Evolutionary conservation across 2,113 vertebrate species (phyloP).

Genomic region (Nesoenas mayeri): DNA sequence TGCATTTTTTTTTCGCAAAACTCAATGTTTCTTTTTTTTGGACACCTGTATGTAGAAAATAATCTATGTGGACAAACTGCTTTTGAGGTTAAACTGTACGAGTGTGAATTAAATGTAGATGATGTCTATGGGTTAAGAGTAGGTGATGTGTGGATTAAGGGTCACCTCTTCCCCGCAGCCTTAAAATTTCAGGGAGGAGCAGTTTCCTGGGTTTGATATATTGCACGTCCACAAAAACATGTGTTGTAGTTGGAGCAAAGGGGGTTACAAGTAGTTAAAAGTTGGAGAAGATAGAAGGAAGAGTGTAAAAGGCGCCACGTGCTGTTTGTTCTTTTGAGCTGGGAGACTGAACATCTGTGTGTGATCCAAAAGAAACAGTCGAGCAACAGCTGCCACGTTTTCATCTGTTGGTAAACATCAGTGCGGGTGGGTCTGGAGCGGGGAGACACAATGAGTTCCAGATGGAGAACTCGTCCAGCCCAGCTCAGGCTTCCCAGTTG

Average conservation of each 20-base stretch:
- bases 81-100: not conserved
- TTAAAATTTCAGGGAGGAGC: not conserved
- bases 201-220: not conserved
- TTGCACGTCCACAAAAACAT: not conserved
- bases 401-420: constrained; percentile 65
- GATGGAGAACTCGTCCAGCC: constrained; percentile 30
- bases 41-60: not conserved
- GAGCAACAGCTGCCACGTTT: constrained; percentile 55
- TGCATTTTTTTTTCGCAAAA: not conserved
- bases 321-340: not conserved
- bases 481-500: constrained; percentile 6
- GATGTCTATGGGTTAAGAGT: not conserved
- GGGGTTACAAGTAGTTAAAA: not conserved
- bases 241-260: not conserved
- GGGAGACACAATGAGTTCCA: constrained; percentile 42
- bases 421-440: constrained; percentile 21
- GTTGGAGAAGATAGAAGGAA: not conserved
- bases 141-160: not conserved
- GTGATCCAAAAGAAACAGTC: not conserved
- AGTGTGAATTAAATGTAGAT: not conserved
- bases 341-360: not conserved
- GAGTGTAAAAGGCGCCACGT: rapidly evolving
- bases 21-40: not conserved
- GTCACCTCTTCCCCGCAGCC: not conserved
- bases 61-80: not conserved